Base-by-base conservation (phyloP, 1,140 invertebrate species). In the Cherax destructor region DNA sequence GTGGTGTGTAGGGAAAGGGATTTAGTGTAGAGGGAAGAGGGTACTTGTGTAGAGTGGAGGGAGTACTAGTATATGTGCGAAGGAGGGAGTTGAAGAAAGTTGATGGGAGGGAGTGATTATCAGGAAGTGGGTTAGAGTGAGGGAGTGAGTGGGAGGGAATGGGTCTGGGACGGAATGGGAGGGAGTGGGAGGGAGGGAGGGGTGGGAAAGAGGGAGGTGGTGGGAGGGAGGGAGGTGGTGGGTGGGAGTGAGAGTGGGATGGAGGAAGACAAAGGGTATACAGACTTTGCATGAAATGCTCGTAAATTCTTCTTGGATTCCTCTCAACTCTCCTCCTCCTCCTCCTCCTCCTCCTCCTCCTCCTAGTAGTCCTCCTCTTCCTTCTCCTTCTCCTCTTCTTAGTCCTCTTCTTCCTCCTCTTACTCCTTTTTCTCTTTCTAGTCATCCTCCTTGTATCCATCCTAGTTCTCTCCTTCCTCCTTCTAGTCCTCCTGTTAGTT, bases 271-370 rank as follows among this genome's bases (percentile, higher is more conserved):
- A 86, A 86, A 86, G 83, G 83, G 50, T 72, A 77, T 69, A 47
- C 47, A 72, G 72, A 86, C 50, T 86, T 74, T 86, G 83, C 83
- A 86, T 86, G 83, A 86, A 86, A 86, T 77, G 56, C 83, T 86
- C 83, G 83, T 86, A 86, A 86, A 86, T 86, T 86, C 56, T 86
- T 86, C 56, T 59, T 49, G 83, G 50, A 77, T 77, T 86, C 83
- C 72, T 41, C 83, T 86, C 83, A 77, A 77, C 72, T 76, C 72
- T 21, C 47, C 74, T 30, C 72, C 83, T 52, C 72, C 50, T 77
- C 50, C 83, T 76, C 47, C 50, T 56, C 50, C 49, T 56, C 69
- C 24, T 41, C 72, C 18, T 52, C 47, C 50, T 77, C 72, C 21
- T 86, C 83, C 50, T 76, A n/a, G 47, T 77, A 18, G 21, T 50